Evolutionary conservation across 2,113 vertebrate genomes (phyloP).

Genomic region (Perognathus longimembris): DNA sequence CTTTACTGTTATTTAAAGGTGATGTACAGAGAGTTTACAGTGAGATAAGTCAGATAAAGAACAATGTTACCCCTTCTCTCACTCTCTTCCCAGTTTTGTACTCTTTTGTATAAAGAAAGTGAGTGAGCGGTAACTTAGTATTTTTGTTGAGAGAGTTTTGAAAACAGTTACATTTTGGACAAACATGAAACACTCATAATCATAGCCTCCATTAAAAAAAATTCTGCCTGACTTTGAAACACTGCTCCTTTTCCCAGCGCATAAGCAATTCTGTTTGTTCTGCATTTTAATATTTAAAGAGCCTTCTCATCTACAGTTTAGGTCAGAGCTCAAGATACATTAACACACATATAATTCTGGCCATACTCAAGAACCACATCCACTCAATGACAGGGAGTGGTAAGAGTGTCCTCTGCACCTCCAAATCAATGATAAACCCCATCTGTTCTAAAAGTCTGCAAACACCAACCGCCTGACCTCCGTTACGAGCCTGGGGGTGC

Average conservation of each 20-base stretch:
- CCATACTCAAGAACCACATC: constrained; percentile 61
- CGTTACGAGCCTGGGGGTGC: constrained; percentile 61
- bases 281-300: constrained; percentile 81
- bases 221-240: constrained; percentile 19
- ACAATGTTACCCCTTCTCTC: too few species aligned
- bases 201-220: constrained; percentile 7
- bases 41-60: too few species aligned
- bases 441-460: constrained; percentile 66
- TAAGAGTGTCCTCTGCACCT: constrained; percentile 44
- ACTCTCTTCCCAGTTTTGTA: too few species aligned
- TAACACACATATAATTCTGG: constrained; percentile 66
- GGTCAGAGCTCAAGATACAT: constrained; percentile 68
- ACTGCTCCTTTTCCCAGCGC: constrained; percentile 58
- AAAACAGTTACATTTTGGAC: constrained; percentile 49
- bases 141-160: constrained; percentile 67
- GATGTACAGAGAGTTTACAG: too few species aligned
- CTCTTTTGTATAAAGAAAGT: constrained; percentile 38
- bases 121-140: constrained; percentile 73
- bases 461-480: constrained; percentile 55
- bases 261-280: constrained; percentile 68
- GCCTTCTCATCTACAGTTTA: constrained; percentile 68
- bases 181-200: constrained; percentile 29
- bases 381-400: constrained; percentile 53
- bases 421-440: constrained; percentile 44
- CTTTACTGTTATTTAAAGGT: neutral